These are phyloP conservation scores for Chamaea fasciata DNA, from an alignment of 2,113 vertebrate species.

Conservation along the genomic window DNA sequence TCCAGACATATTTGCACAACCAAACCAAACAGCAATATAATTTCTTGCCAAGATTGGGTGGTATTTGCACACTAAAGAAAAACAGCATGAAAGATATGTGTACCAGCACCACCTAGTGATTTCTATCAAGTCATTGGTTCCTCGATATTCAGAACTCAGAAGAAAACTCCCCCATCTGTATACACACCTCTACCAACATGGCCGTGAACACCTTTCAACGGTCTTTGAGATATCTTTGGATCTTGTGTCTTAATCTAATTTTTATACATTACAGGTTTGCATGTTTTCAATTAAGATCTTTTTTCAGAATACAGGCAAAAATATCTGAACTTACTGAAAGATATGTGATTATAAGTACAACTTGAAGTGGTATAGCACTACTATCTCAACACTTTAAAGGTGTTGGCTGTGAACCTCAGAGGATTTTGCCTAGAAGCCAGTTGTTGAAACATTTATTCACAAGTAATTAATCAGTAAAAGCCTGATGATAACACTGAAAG, in stretches of 20 bases:
- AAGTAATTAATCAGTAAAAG: neutral
- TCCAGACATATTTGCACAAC: neutral
- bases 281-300: neutral
- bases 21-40: neutral
- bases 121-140: neutral
- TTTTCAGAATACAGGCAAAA: neutral
- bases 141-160: neutral
- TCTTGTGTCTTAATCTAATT: neutral
- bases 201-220: neutral
- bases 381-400: neutral
- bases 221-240: neutral
- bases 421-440: neutral
- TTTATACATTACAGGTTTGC: neutral
- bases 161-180: neutral
- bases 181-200: neutral
- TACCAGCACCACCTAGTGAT: neutral
- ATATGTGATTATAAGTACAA: neutral
- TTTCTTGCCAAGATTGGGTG: neutral
- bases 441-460: neutral
- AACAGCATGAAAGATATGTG: neutral
- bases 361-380: neutral
- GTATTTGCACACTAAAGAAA: neutral
- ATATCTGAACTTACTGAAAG: neutral
- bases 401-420: neutral
- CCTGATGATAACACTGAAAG: neutral